phyloP scores from a whole-genome alignment of 2,888 invertebrate genomes.

The Hemistola chrysoprasaria region DNA sequence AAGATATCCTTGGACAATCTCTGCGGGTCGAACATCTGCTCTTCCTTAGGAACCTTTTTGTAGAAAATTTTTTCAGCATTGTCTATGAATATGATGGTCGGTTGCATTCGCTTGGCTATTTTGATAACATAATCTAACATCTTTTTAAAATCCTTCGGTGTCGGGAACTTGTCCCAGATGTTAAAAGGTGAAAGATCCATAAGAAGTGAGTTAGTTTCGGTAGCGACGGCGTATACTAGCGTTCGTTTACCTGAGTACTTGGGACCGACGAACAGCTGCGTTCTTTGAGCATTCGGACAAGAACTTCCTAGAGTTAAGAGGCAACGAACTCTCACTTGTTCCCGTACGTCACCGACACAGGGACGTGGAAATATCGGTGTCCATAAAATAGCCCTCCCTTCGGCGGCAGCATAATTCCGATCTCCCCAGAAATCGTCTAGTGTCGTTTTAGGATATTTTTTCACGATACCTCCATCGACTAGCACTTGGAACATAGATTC shows the following conservation, averaged over 20 bases:
- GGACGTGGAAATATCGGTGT: slow-evolving; percentile 73
- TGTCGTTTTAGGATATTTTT: slow-evolving; percentile 79
- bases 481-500: slow-evolving; percentile 88
- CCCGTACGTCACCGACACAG: slow-evolving; percentile 83
- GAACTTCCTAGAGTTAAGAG: slow-evolving; percentile 80
- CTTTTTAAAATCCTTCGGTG: slow-evolving; percentile 85
- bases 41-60: slow-evolving; percentile 84
- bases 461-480: slow-evolving; percentile 86
- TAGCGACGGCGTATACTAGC: slow-evolving; percentile 87
- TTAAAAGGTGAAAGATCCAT: slow-evolving; percentile 89
- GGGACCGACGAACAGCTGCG: slow-evolving; percentile 87
- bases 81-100: slow-evolving; percentile 87
- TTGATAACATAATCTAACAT: slow-evolving; percentile 85
- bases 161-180: slow-evolving; percentile 86
- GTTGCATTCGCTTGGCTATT: slow-evolving; percentile 86
- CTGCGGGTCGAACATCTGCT: slow-evolving; percentile 85
- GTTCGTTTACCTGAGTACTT: slow-evolving; percentile 86
- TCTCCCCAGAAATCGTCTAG: slow-evolving; percentile 88
- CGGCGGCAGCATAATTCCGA: slow-evolving; percentile 83
- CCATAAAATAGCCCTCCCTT: slow-evolving; percentile 66
- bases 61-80: slow-evolving; percentile 86
- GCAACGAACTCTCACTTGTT: slow-evolving; percentile 83
- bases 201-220: slow-evolving; percentile 87
- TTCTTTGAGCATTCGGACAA: slow-evolving; percentile 68
- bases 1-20: slow-evolving; percentile 85